A percentile compares a stretch with the other conserved stretches of the same genome.
phyloP scores from a whole-genome alignment of 2,888 invertebrate species.

The Gasteruption jaculator region DNA sequence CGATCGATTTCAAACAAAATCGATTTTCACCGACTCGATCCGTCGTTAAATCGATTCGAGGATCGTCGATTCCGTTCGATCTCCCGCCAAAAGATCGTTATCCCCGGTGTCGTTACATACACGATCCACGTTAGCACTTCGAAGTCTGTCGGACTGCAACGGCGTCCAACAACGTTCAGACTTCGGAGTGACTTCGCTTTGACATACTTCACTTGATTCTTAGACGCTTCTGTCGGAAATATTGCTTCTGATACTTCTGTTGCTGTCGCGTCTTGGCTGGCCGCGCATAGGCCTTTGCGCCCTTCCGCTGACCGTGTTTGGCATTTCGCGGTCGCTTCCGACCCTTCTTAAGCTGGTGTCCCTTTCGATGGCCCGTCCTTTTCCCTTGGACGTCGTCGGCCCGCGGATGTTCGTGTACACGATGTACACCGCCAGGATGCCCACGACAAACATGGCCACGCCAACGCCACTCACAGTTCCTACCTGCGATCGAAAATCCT shows the following conservation, averaged over 20 bases:
- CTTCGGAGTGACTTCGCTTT: no score
- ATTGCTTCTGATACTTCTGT: constrained; percentile 39
- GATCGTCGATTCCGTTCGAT: no score
- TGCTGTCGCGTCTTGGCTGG: constrained; percentile 38
- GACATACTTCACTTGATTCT: no score
- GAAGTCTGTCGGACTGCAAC: no score
- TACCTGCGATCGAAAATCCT: constrained; percentile 33
- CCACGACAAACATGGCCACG: constrained; percentile 44
- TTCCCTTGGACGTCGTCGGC: constrained; percentile 31
- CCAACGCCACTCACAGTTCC: constrained; percentile 44
- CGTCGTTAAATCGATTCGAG: no score
- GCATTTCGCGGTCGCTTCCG: constrained; percentile 36
- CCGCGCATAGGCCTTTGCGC: constrained; percentile 17
- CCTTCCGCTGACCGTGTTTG: constrained; percentile 18
- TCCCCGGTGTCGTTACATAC: no score
- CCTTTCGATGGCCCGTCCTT: constrained; percentile 29
- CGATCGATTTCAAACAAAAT: no score
- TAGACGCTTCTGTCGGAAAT: constrained; percentile 46
- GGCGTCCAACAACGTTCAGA: no score
- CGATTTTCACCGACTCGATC: no score
- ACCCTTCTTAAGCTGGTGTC: constrained; percentile 39
- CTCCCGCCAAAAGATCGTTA: no score
- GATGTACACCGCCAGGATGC: constrained; percentile 44
- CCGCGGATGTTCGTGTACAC: constrained; percentile 43
- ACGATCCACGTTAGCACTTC: no score